Base-by-base conservation (phyloP, 2,888 invertebrate species). In the Drosophila imparisetae region DNA sequence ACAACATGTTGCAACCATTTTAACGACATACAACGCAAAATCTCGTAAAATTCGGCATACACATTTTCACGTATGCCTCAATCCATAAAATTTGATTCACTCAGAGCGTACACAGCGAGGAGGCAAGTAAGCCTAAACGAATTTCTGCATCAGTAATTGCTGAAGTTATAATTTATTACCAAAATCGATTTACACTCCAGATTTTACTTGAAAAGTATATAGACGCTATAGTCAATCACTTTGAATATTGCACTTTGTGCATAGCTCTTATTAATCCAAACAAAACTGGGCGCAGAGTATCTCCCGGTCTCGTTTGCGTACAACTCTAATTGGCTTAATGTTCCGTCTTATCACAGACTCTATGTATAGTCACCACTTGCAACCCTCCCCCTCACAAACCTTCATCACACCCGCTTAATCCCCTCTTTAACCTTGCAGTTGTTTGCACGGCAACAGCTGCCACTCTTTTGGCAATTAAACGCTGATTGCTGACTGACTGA, bases 1-100 rank as follows among this genome's bases (percentile, higher is more conserved):
- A 66, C 62, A 70, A 42, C 70, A 61, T 76, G 63, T 48, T 49
- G 54, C 49, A 59, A 65, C 55, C 42, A 60, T 76, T 59, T 45
- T 52, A 36, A 40, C 60, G 58, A 21, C 24, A 53, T 21, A 24
- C 29, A 30, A 15, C 11, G 48, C 30, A 49, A 45, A 24, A n/a
- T 24, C 45, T 45, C 32, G 27, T 65, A 13, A n/a, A 48, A 48
- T 18, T 5, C 11, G 24, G 29, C 6, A 29, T 21, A 29, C 30
- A 13, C 13, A 30, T 30, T 24, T 38, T 13, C 36, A 58, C 27
- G 50, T 57, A 36, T 32, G 21, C 8, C 24, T 13, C 15, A n/a
- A 27, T 10, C 27, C 62, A 63, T 55, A 18, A 64, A 58, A 27
- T 45, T 24, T 45, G 8, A 24, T 45, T 45, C 1, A 1, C 45